Percentiles rank a stretch among this genome's conserved stretches.
These are phyloP conservation scores for Pollenia griseotomentosa DNA, from an alignment of 2,888 invertebrate species.

Conservation along the genomic window DNA sequence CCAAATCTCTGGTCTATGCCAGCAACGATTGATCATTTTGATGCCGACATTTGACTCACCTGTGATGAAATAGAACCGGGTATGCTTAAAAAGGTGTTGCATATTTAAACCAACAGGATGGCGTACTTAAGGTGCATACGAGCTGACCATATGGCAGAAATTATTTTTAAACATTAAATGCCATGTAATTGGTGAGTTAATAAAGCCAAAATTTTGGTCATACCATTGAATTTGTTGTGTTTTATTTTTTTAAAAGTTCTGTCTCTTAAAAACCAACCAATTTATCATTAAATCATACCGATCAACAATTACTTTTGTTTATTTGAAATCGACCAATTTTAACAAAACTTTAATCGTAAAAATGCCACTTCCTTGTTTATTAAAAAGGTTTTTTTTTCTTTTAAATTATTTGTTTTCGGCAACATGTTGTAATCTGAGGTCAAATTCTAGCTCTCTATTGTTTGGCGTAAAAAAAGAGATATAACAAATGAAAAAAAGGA, in stretches of 20 bases:
- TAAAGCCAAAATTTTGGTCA: no score
- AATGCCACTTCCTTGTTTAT: slow-evolving; percentile 57
- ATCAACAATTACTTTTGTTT: slow-evolving; percentile 12
- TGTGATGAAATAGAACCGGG: neutral
- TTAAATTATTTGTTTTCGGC: slow-evolving; percentile 35
- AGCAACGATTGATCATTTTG: neutral
- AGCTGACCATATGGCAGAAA: neutral
- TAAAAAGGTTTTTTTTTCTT: neutral
- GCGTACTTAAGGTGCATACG: neutral
- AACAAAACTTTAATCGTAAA: slow-evolving; percentile 19
- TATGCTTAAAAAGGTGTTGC: neutral
- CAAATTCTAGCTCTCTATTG: slow-evolving; percentile 59
- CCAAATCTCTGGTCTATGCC: neutral
- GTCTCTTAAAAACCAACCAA: no score
- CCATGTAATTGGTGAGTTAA: no score
- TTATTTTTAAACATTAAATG: no score
- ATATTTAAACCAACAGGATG: neutral
- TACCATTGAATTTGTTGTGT: no score
- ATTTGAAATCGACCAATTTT: slow-evolving; percentile 9
- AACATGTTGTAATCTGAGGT: slow-evolving; percentile 53
- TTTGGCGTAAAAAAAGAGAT: slow-evolving; percentile 6
- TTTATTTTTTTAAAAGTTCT: no score
- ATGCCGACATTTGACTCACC: neutral
- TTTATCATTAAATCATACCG: no score
- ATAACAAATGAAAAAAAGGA: neutral